Evolutionary conservation across 2,888 invertebrate species (phyloP), one percentile per base, ranked within the genome.

Genomic region (Venusia cambrica): DNA sequence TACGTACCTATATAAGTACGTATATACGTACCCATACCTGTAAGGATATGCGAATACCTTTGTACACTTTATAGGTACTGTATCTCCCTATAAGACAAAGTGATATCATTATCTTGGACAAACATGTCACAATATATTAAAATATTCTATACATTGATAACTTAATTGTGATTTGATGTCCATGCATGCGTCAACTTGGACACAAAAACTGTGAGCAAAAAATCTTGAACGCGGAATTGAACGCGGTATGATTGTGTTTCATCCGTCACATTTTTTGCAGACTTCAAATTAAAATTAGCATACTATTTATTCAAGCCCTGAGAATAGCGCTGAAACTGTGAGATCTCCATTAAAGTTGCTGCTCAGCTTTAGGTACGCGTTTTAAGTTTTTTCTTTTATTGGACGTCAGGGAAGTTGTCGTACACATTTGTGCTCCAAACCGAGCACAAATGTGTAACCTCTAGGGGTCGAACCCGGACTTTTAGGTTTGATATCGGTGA

Each of bases 91-190:
- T n/a, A n/a, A n/a, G n/a, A n/a, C n/a, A n/a, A n/a, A n/a, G n/a
- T 73, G 75, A 79, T 74, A 71, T 78, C 69, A 74, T 77, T n/a
- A 66, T 57, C 68, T 71, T 50, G 50, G n/a, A 60, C 57, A 63
- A 57, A 64, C 64, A 57, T 69, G 73, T 71, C 71, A 69, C 64
- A 68, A 61, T 65, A 8, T 43, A 35, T 38, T 33, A 62, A 56
- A 73, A 65, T 58, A 67, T 69, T 63, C 55, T 52, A 45, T 50
- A 57, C 56, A 53, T 53, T 69, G 64, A 70, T 69, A 73, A 73
- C 71, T 73, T 77, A 73, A 79, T 77, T 74, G 62, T 65, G 62
- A 64, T 63, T 67, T 60, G 57, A 66, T 62, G 64, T 49, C 56
- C 62, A 59, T 57, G 62, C 54, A 58, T 46, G 51, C 51, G 47